Conservation (phyloP, 2,888 invertebrate species). For the Rotaria socialis region DNA sequence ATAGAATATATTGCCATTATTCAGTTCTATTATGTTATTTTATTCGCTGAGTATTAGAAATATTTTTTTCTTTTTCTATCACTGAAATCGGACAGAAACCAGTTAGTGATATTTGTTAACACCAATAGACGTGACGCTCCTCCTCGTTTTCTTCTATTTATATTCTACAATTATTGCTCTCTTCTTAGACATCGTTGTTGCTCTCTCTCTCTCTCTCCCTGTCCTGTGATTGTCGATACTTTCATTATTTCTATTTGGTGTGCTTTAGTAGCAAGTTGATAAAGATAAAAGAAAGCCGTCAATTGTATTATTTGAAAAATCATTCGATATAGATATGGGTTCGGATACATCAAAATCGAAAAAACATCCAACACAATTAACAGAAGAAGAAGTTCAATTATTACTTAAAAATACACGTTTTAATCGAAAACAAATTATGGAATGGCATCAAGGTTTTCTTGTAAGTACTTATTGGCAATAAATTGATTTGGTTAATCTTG, state of each 20-base stretch:
- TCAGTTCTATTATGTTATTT: neutral
- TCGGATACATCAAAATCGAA: neutral
- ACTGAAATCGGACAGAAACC: neutral
- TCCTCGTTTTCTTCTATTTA: neutral
- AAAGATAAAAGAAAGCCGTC: neutral
- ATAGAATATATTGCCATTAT: neutral
- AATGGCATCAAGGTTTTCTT: constrained; percentile 46
- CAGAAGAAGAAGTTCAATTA: constrained; percentile 45
- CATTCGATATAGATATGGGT: neutral
- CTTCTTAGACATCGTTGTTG: neutral
- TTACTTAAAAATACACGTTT: constrained; percentile 44
- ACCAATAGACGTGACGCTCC: neutral
- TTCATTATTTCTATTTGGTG: neutral
- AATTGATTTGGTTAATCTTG: no score
- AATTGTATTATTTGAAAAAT: no score
- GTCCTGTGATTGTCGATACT: neutral
- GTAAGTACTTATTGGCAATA: neutral
- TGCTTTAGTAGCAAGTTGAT: neutral
- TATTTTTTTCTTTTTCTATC: neutral
- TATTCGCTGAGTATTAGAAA: neutral
- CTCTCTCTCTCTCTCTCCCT: neutral
- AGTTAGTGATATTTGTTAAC: neutral
- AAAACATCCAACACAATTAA: constrained; percentile 38
- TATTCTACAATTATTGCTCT: neutral
- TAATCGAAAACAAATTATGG: constrained; percentile 45